phyloP scores from a whole-genome alignment of 2,888 invertebrate genomes.

The Orthonevra nobilis region DNA sequence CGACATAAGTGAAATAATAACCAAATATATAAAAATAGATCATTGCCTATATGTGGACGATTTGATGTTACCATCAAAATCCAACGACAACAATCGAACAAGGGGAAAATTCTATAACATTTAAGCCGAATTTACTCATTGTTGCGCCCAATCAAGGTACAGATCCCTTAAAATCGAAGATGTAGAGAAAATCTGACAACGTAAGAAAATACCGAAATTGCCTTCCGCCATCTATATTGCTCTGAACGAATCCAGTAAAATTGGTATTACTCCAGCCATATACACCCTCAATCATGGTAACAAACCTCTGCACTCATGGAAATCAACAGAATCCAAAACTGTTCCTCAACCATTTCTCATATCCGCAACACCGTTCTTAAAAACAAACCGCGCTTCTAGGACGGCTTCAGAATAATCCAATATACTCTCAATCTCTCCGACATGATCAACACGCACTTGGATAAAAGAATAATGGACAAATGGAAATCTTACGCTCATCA shows the following conservation, averaged over 20 bases:
- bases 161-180: background rate
- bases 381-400: background rate
- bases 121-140: too few relatives aligned
- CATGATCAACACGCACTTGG: too few relatives aligned
- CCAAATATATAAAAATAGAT: too few relatives aligned
- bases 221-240: background rate
- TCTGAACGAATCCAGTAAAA: background rate
- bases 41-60: too few relatives aligned
- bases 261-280: background rate
- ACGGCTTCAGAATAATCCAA: background rate
- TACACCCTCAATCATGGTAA: background rate
- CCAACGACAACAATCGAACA: too few relatives aligned
- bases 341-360: background rate
- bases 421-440: too few relatives aligned
- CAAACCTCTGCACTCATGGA: conserved; percentile 1
- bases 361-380: background rate
- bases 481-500: too few relatives aligned
- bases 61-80: too few relatives aligned
- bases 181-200: background rate
- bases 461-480: too few relatives aligned
- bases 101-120: too few relatives aligned
- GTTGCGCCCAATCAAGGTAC: too few relatives aligned
- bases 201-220: conserved; percentile 1
- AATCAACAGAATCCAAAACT: background rate
- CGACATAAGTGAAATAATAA: too few relatives aligned